Base-by-base conservation (phyloP, 2,113 vertebrate genomes). In the Callopanchax toddi region DNA sequence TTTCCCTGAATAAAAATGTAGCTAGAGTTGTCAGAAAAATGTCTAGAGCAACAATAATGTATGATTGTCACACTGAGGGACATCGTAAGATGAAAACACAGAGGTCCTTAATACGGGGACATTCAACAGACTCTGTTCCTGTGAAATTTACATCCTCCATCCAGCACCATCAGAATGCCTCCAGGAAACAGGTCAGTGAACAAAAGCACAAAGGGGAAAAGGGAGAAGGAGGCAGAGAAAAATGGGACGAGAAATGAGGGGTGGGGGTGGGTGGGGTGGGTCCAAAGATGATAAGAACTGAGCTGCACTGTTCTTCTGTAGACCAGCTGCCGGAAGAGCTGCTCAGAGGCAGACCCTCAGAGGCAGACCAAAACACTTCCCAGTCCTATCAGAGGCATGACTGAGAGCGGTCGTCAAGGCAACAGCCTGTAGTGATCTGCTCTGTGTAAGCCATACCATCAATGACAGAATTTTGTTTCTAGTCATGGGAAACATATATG, bases 261-360 rank as follows among this genome's bases (percentile, higher is more conserved):
- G 68, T 48, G 25, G 56, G 66, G 43, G 45, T 63, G 62, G 52
- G 68, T 48, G 25, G 56, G 66, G 43, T 42, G 59, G 63, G 46
- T 74, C 74, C 65, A 74, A 74, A 83, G 71, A 83, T 84, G 81
- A 85, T 84, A 81, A 71, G 68, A 86, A 89, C 85, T 81, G 81
- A 85, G 81, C 71, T 52, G 66, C 42, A 78, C 80, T 87, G 87
- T 90, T 74, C 72, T 59, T 60, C 64, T 66, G 46, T 59, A 73
- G 57, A 79, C 75, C 89, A 90, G 83, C 89, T 89, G 89, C 86
- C 69, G 79, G 87, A 86, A 83, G 77, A 77, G 66, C 63, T 56
- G 62, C 87, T 81, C 67, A 26, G 36, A 79, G 74, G 66, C 48
- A 50, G 59, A 80, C 73, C 69, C 87, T 81, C 67, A 26, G 36